A percentile compares a stretch with the other conserved stretches of the same genome.
Conservation (phyloP, 2,888 invertebrate genomes). For the Acleris emargana region DNA sequence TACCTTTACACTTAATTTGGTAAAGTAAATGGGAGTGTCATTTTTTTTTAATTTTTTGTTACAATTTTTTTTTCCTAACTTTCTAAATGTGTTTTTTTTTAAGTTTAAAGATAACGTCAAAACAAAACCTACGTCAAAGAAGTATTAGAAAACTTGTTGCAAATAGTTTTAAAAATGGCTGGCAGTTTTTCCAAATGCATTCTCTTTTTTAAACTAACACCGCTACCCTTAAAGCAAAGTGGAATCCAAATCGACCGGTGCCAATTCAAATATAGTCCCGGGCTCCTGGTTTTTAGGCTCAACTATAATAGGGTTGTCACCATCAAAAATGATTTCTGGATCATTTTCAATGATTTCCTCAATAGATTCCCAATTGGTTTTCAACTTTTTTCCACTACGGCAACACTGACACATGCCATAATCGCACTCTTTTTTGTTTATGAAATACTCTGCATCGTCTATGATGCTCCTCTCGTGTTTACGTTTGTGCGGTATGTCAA, state of each 20-base stretch:
- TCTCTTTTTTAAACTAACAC: constrained; percentile 50
- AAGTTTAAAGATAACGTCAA: background rate
- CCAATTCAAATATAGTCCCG: constrained; percentile 34
- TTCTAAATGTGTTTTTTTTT: too few relatives aligned
- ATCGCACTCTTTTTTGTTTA: constrained; percentile 74
- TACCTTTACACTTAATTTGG: too few relatives aligned
- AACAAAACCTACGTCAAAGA: constrained; percentile 47
- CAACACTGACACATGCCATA: constrained; percentile 75
- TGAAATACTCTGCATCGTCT: constrained; percentile 70
- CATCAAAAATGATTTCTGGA: constrained; percentile 77
- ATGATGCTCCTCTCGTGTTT: constrained; percentile 66
- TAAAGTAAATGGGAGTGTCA: too few relatives aligned
- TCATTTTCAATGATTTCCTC: constrained; percentile 78
- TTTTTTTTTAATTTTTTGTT: too few relatives aligned
- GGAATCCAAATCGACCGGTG: constrained; percentile 40
- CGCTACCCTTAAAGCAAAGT: constrained; percentile 42
- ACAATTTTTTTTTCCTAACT: too few relatives aligned
- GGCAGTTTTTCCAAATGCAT: constrained; percentile 58
- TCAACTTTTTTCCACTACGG: constrained; percentile 54
- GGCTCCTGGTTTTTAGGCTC: constrained; percentile 52
- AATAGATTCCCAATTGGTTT: constrained; percentile 70
- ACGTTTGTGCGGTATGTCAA: constrained; percentile 56
- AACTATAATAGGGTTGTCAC: constrained; percentile 68
- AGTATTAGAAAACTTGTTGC: constrained; percentile 56
- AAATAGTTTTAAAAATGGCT: constrained; percentile 58